phyloP scores from a whole-genome alignment of 2,797 vertebrate species.

The Acropternis orthonyx region DNA sequence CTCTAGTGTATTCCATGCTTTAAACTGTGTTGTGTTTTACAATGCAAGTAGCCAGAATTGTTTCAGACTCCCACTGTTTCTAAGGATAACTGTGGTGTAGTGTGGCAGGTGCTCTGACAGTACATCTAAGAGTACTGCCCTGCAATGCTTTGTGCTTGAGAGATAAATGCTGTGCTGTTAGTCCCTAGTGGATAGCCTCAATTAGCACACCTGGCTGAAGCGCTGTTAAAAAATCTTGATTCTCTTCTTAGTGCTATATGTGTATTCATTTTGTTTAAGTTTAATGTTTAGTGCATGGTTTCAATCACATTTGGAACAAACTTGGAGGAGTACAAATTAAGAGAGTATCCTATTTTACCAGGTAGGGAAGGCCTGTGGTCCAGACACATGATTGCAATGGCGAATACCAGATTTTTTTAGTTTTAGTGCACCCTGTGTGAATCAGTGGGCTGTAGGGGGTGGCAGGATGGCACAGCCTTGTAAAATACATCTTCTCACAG shows the following conservation, averaged over 20 bases:
- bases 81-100: neutral
- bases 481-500: neutral
- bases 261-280: neutral
- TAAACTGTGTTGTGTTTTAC: fast-evolving
- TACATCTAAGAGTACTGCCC: neutral
- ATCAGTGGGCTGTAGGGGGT: neutral
- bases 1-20: fast-evolving
- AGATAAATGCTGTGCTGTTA: neutral
- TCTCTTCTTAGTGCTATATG: fast-evolving
- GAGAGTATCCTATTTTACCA: neutral
- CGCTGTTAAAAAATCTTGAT: neutral
- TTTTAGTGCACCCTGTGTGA: neutral
- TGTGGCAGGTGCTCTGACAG: neutral
- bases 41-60: neutral
- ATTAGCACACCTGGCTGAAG: neutral
- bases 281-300: neutral
- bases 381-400: neutral
- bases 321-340: neutral
- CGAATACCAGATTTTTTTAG: neutral
- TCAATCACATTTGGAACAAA: neutral
- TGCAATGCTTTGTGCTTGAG: neutral
- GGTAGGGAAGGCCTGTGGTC: neutral
- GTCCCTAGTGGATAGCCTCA: neutral
- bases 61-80: neutral
- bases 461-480: neutral